Percentiles rank a stretch among this genome's conserved stretches.
These are phyloP conservation scores for Neocrepidodera transversa DNA, from an alignment of 2,888 invertebrate genomes.

Conservation along the genomic window DNA sequence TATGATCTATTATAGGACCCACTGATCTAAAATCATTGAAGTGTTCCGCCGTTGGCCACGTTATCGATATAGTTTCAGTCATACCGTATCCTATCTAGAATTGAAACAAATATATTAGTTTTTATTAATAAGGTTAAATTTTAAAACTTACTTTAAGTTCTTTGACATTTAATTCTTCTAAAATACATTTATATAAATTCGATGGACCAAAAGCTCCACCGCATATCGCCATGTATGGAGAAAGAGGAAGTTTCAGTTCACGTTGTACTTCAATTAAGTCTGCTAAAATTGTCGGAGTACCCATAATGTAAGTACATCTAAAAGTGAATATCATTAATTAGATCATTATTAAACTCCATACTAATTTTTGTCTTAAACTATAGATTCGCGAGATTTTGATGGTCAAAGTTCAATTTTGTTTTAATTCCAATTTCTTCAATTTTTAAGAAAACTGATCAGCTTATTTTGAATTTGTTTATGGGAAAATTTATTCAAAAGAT, in stretches of 20 bases:
- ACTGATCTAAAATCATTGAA: conserved; percentile 62
- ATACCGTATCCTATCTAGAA: conserved; percentile 67
- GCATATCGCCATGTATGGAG: conserved; percentile 66
- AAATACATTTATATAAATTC: conserved; percentile 64
- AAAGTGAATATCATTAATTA: conserved; percentile 30
- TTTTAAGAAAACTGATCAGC: too few species aligned
- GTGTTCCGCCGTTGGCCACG: conserved; percentile 63
- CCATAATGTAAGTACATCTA: conserved; percentile 75
- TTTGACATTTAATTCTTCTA: conserved; percentile 56
- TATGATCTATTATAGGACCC: conserved; percentile 65
- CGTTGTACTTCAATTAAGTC: conserved; percentile 70
- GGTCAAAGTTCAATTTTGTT: too few species aligned
- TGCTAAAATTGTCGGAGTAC: conserved; percentile 88
- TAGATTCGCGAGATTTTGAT: too few species aligned
- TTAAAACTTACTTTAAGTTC: neutral
- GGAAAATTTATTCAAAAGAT: too few species aligned
- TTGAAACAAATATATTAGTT: conserved; percentile 42
- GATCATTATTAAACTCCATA: too few species aligned
- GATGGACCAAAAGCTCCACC: conserved; percentile 79
- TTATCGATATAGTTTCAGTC: conserved; percentile 66
- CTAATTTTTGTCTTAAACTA: too few species aligned
- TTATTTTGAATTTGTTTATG: too few species aligned
- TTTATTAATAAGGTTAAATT: neutral
- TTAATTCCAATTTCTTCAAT: too few species aligned
- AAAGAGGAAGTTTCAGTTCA: conserved; percentile 60